Percentiles rank a stretch among this genome's conserved stretches.
phyloP scores from a whole-genome alignment of 2,797 vertebrate genomes.

The Carcharodon carcharias region DNA sequence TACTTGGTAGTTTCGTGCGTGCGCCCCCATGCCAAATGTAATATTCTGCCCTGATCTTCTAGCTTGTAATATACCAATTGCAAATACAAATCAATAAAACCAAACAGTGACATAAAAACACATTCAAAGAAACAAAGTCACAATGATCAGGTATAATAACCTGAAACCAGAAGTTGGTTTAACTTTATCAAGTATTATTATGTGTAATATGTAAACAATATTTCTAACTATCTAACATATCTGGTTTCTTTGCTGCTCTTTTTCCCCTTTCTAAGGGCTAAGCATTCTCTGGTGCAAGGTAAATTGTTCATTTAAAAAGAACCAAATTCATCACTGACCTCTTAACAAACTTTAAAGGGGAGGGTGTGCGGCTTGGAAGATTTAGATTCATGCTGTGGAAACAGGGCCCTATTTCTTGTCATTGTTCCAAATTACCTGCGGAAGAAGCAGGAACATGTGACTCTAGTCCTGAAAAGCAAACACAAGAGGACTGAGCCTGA shows the following conservation, averaged over 20 bases:
- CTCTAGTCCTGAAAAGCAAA: conserved; percentile 45
- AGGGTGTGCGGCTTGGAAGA: not conserved
- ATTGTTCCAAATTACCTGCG: conserved; percentile 47
- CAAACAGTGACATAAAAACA: not conserved
- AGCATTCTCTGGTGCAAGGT: not conserved
- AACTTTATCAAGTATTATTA: not conserved
- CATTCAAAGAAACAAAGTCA: not conserved
- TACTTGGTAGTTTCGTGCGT: no score
- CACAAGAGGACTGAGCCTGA: conserved; percentile 30
- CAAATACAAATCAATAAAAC: not conserved
- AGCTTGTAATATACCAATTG: not conserved
- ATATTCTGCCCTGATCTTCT: not conserved
- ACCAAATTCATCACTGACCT: conserved; percentile 45
- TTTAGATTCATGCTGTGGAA: conserved; percentile 41
- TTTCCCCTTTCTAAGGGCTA: not conserved
- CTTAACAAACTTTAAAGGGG: conserved; percentile 20
- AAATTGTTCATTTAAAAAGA: not conserved
- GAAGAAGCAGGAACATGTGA: conserved; percentile 41
- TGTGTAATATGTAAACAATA: not conserved
- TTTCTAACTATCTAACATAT: not conserved
- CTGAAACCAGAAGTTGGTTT: not conserved
- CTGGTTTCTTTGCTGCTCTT: not conserved
- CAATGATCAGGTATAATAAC: not conserved
- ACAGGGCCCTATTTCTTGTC: conserved; percentile 46
- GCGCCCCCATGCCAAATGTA: no score